Base-by-base conservation (phyloP, 2,888 invertebrate species). In the Ennomos erosarius region DNA sequence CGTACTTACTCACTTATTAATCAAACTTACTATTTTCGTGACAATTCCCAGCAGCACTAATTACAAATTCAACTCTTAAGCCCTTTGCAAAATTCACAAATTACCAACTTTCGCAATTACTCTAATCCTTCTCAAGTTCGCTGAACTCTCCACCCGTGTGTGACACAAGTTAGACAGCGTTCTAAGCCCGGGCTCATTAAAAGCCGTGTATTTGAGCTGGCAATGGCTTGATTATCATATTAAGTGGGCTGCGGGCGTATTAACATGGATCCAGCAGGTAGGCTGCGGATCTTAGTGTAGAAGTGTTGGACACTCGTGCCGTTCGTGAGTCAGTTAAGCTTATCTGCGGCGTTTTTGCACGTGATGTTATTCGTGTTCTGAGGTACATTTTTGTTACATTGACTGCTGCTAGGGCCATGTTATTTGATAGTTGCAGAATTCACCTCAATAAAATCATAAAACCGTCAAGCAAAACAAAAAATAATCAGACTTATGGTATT, bases 161-260 rank as follows among this genome's bases (percentile, higher is more conserved):
- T 60, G 42, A 36, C 38, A 44, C 33, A 44, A 55, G 52, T 49
- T 47, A 36, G 33, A 26, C 33, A 65, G 63, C 66, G 67, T 55
- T 52, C 51, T 67, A 65, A 65, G 73, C 62, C 69, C 62, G 73
- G 74, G 38, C 79, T 79, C 77, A 81, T 82, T 79, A 81, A 74
- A 79, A 73, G 70, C 76, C 70, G 60, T 75, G 74, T 78, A 84
- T 83, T 84, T 82, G 79, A 80, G 75, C 78, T 74, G 73, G 76
- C 76, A 84, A 86, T 81, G 78, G 72, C 76, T 80, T 81, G 79
- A 87, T 88, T 88, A 88, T 81, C 87, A 87, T 87, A 85, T 79
- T 83, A 86, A 84, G 79, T 73, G 79, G 76, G 74, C 75, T 79
- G 82, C 75, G 72, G 57, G 69, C 59, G 51, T 64, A 84, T 84